Percentiles rank a stretch among this genome's conserved stretches.
Evolutionary conservation across 1,140 invertebrate genomes (phyloP).

Genomic region (Tetramorium alpestre): DNA sequence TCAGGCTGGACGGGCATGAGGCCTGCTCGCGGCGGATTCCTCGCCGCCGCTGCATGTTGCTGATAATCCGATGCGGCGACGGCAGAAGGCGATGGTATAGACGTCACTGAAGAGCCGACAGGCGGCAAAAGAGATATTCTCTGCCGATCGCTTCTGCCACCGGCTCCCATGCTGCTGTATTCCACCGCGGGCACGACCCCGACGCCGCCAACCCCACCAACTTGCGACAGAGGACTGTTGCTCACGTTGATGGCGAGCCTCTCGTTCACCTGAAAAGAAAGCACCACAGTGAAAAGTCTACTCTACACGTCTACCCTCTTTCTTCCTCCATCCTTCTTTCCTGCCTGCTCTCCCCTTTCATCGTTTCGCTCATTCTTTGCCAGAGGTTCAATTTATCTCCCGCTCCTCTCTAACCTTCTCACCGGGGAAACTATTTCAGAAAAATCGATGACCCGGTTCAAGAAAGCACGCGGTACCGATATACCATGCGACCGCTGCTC

Average conservation of each 20-base stretch:
- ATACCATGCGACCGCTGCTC: conserved; percentile 37
- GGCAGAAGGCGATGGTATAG: conserved; percentile 76
- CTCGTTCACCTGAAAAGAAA: conserved; percentile 82
- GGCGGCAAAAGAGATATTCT: conserved; percentile 84
- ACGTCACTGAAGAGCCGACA: conserved; percentile 80
- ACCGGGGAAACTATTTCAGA: conserved; percentile 69
- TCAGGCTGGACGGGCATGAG: conserved; percentile 82
- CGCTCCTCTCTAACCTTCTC: conserved; percentile 62
- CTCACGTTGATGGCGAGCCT: conserved; percentile 84
- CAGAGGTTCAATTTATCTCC: conserved; percentile 66
- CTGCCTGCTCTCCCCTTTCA: background rate
- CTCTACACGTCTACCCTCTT: background rate
- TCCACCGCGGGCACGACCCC: conserved; percentile 77
- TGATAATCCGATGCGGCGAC: conserved; percentile 81
- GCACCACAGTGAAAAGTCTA: conserved; percentile 28
- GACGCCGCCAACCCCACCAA: conserved; percentile 78
- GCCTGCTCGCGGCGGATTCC: conserved; percentile 75
- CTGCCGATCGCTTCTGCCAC: conserved; percentile 79
- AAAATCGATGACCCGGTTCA: conserved; percentile 75
- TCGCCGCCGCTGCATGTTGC: conserved; percentile 65
- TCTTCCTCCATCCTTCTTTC: background rate
- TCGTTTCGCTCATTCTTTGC: conserved; percentile 35
- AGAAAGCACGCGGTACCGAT: conserved; percentile 65
- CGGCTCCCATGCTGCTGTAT: conserved; percentile 75
- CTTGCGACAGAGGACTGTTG: conserved; percentile 83